Evolutionary conservation across 2,797 vertebrate species (phyloP).

Genomic region (Euphonia xanthogaster): DNA sequence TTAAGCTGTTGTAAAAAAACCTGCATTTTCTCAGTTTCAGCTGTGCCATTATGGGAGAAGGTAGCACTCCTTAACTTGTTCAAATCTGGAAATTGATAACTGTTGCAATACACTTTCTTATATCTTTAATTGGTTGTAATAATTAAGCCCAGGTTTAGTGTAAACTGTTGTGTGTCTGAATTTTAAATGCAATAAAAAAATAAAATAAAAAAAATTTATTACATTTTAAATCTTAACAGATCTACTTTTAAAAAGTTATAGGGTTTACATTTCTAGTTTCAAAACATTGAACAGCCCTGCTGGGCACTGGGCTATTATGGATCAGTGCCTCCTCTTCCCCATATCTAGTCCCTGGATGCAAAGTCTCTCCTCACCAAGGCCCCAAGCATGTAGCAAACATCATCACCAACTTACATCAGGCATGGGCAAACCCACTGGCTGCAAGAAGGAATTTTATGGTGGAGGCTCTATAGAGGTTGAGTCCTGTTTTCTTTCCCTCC

Average conservation of each 20-base stretch:
- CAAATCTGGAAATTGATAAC: background rate
- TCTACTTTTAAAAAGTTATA: background rate
- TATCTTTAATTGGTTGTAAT: background rate
- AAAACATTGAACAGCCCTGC: background rate
- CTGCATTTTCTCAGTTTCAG: background rate
- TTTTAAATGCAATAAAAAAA: background rate
- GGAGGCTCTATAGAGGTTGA: background rate
- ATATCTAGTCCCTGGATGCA: background rate
- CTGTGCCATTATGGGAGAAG: background rate
- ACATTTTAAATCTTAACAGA: background rate
- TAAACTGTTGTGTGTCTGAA: background rate
- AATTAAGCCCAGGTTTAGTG: background rate
- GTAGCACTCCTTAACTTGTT: background rate
- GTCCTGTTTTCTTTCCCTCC: background rate
- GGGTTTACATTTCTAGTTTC: background rate
- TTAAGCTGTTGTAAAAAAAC: background rate
- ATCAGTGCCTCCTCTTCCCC: background rate
- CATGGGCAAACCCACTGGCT: background rate
- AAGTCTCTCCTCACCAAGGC: background rate
- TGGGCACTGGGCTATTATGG: background rate
- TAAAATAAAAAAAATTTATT: no score
- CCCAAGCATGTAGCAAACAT: background rate
- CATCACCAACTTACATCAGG: background rate
- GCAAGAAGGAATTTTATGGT: background rate
- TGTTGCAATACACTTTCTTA: background rate